Conservation (phyloP, 1,140 invertebrate genomes). For the Rhizoglyphus robini region DNA sequence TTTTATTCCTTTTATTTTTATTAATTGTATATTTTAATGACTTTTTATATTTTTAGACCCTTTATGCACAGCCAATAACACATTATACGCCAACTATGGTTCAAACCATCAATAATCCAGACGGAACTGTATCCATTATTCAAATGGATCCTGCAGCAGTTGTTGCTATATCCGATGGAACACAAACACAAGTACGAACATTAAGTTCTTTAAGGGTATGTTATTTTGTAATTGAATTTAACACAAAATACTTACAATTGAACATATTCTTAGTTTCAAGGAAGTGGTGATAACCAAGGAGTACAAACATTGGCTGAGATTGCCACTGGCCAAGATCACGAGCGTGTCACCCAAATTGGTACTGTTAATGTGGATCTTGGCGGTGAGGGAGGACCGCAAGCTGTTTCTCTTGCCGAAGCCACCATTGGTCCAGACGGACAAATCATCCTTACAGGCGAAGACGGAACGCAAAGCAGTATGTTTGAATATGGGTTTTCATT, state of each 20-base stretch:
- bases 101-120: constrained; percentile 88
- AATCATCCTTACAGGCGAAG: constrained; percentile 83
- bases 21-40: no score
- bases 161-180: constrained; percentile 86
- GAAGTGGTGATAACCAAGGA: constrained; percentile 45
- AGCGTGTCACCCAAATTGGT: constrained; percentile 39
- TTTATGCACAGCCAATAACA: constrained; percentile 27
- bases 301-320: constrained; percentile 59
- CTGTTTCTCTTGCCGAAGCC: constrained; percentile 27
- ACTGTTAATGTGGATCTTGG: constrained; percentile 58
- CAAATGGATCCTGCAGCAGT: constrained; percentile 83
- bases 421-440: constrained; percentile 66
- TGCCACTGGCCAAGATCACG: constrained; percentile 36
- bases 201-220: constrained; percentile 57
- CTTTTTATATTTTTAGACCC: no score
- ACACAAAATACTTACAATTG: no score
- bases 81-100: constrained; percentile 79
- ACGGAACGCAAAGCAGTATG: constrained; percentile 60
- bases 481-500: no score
- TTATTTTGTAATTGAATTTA: no score
- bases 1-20: constrained; percentile 8
- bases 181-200: constrained; percentile 80
- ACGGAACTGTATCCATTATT: constrained; percentile 88
- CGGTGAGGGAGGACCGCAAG: constrained; percentile 38
- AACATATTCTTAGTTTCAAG: constrained; percentile 29